Percentiles rank a stretch among this genome's conserved stretches.
phyloP scores from a whole-genome alignment of 1,140 invertebrate species.

The Augochlora pura region DNA sequence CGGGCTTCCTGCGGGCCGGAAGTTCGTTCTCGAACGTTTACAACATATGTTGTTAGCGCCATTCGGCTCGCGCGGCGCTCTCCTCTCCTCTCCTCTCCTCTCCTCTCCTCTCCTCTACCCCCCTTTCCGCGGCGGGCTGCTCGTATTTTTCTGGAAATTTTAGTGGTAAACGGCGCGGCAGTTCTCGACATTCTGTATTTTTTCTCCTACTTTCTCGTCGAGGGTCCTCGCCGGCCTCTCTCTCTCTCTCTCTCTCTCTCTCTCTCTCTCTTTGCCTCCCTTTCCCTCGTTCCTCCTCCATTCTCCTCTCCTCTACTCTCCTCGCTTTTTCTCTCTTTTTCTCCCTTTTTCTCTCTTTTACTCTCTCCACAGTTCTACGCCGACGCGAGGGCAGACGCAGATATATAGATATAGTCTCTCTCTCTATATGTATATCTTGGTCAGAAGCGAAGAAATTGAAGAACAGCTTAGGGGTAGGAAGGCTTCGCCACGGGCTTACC shows the following conservation, averaged over 20 bases:
- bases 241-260: neutral
- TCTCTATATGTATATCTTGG: conserved; percentile 49
- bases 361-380: no score
- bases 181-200: conserved; percentile 54
- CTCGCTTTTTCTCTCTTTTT: neutral
- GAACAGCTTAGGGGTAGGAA: conserved; percentile 69
- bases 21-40: conserved; percentile 61
- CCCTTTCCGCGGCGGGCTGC: conserved; percentile 32
- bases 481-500: conserved; percentile 62
- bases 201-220: conserved; percentile 9
- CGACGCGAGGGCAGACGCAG: conserved; percentile 19
- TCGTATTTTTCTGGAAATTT: conserved; percentile 68
- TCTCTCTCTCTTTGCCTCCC: conserved; percentile 5
- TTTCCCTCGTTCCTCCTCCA: neutral
- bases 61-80: conserved; percentile 51
- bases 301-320: conserved; percentile 2
- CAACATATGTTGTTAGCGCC: conserved; percentile 64
- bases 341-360: neutral
- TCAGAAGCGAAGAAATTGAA: conserved; percentile 69
- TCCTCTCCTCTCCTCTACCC: no score
- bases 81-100: conserved; percentile 42
- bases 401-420: conserved; percentile 48
- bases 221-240: conserved; percentile 27
- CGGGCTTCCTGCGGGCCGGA: conserved; percentile 41
- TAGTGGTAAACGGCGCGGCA: conserved; percentile 49